Conservation (phyloP, 2,797 vertebrate genomes). For the Zalophus californianus region DNA sequence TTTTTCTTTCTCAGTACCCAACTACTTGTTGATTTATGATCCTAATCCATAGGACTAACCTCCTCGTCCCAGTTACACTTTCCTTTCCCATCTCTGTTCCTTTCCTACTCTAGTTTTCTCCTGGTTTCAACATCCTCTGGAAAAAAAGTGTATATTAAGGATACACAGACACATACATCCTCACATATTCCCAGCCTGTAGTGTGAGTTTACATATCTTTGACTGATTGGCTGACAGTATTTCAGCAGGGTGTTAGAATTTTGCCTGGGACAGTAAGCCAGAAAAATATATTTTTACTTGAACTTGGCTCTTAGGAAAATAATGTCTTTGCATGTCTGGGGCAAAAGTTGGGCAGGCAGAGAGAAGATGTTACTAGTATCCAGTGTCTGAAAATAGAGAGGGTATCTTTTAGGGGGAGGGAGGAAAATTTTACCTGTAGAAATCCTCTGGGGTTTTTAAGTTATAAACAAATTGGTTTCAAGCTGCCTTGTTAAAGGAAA, state of each 20-base stretch:
- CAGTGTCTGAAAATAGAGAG: not conserved
- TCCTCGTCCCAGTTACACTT: not conserved
- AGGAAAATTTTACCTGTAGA: not conserved
- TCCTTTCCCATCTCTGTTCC: not conserved
- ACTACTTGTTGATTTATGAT: not conserved
- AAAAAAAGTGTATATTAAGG: constrained; percentile 53
- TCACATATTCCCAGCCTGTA: constrained; percentile 18
- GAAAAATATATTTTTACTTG: constrained; percentile 68
- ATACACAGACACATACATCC: not conserved
- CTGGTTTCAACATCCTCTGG: constrained; percentile 45
- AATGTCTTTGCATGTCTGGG: constrained; percentile 65
- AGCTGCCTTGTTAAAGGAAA: constrained; percentile 56
- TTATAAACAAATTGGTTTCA: constrained; percentile 56
- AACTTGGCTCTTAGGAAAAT: constrained; percentile 71
- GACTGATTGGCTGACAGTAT: constrained; percentile 80
- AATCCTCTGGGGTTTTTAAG: not conserved
- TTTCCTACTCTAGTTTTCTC: constrained; percentile 54
- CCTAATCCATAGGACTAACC: not conserved
- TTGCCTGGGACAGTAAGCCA: constrained; percentile 72
- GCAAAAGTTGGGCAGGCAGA: not conserved
- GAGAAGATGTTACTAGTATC: not conserved
- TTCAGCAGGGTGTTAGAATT: constrained; percentile 81
- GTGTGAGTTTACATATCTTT: constrained; percentile 72
- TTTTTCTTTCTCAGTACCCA: constrained; percentile 7
- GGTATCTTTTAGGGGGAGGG: not conserved